A percentile compares a stretch with the other conserved stretches of the same genome.
Evolutionary conservation across 2,888 invertebrate species (phyloP).

Genomic region (Quadroppia sp.): DNA sequence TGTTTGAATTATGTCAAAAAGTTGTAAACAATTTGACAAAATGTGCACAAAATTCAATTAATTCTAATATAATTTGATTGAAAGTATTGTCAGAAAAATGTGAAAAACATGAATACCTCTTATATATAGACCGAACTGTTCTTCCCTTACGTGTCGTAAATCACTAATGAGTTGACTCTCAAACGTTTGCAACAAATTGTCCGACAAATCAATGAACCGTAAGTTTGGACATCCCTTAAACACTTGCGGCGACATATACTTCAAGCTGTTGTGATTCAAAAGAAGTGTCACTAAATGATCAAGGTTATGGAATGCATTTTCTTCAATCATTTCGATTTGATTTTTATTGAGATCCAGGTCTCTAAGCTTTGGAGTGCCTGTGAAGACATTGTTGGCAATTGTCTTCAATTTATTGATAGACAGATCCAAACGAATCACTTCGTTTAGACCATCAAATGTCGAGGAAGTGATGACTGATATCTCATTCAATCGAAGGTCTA

Average conservation of each 20-base stretch:
- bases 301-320: constrained; percentile 26
- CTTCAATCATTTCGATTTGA: constrained; percentile 10
- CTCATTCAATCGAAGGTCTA: constrained; percentile 23
- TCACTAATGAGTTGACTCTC: neutral
- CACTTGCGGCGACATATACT: neutral
- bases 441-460: neutral
- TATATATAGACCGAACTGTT: constrained; percentile 6
- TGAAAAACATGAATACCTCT: constrained; percentile 10
- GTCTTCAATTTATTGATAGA: constrained; percentile 19
- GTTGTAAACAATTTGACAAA: neutral
- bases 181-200: constrained; percentile 1
- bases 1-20: constrained; percentile 19
- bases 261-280: constrained; percentile 16
- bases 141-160: neutral
- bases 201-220: constrained; percentile 1
- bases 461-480: neutral
- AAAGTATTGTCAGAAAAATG: neutral
- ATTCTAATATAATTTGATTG: neutral
- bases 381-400: neutral
- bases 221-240: constrained; percentile 3
- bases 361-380: constrained; percentile 17
- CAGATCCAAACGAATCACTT: constrained; percentile 9
- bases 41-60: neutral
- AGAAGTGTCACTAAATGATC: constrained; percentile 25
- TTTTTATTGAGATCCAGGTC: constrained; percentile 22